Conservation (phyloP, 2,113 vertebrate genomes). For the Lepidothrix coronata region DNA sequence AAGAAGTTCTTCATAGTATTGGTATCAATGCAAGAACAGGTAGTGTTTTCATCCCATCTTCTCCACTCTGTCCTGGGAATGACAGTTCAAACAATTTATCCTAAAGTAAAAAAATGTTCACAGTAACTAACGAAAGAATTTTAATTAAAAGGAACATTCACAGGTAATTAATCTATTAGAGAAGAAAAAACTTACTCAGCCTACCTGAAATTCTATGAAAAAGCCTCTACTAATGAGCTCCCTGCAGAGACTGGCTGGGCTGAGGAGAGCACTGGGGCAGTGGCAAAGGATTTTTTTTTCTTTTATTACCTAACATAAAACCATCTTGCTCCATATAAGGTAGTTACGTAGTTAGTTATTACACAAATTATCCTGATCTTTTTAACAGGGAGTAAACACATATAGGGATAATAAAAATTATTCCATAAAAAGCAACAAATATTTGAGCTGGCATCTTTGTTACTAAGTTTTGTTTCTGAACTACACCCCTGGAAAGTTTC, state of each 20-base stretch:
- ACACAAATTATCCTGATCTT: neutral
- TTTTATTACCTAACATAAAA: constrained; percentile 15
- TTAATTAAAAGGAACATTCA: neutral
- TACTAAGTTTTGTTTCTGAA: neutral
- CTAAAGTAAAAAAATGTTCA: neutral
- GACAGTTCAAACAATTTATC: neutral
- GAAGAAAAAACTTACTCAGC: neutral
- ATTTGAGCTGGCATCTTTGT: neutral
- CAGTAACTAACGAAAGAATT: neutral
- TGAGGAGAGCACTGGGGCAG: neutral
- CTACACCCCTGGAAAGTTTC: neutral
- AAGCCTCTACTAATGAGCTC: neutral
- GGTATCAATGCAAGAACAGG: neutral
- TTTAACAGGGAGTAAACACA: neutral
- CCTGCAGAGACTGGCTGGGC: neutral
- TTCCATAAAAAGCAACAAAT: neutral
- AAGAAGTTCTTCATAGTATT: neutral
- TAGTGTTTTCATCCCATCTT: neutral
- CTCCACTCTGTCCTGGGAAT: neutral
- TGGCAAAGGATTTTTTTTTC: neutral
- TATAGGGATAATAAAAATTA: neutral
- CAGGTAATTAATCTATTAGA: neutral
- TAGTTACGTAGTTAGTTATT: neutral
- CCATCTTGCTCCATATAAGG: neutral
- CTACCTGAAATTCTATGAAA: constrained; percentile 15